Percentiles rank a stretch among this genome's conserved stretches.
These are phyloP conservation scores for Xenopus borealis DNA, from an alignment of 2,113 vertebrate genomes.

Conservation along the genomic window DNA sequence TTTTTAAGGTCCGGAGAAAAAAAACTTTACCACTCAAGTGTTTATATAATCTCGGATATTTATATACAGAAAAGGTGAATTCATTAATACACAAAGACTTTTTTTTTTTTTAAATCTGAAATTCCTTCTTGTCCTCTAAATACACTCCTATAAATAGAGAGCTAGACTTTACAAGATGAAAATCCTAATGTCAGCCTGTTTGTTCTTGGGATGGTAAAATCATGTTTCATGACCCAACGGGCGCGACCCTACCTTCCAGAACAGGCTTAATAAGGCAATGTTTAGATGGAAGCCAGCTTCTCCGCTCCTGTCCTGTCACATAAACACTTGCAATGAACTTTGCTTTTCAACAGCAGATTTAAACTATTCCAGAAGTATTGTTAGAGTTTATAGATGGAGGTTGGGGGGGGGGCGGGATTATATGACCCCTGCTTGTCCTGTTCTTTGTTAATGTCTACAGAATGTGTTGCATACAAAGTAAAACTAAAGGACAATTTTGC, in stretches of 20 bases:
- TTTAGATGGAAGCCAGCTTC: constrained; percentile 72
- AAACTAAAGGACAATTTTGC: too few species aligned
- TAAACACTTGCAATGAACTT: constrained; percentile 64
- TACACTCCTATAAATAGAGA: constrained; percentile 75
- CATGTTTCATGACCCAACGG: constrained; percentile 71
- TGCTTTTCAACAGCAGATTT: constrained; percentile 41
- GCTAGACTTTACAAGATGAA: constrained; percentile 72
- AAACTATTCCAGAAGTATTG: constrained; percentile 24
- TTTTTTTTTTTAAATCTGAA: not conserved
- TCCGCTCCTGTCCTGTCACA: constrained; percentile 62
- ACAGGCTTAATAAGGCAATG: constrained; percentile 84
- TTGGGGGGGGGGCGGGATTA: not conserved
- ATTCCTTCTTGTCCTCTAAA: constrained; percentile 48
- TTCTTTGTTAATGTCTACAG: not conserved
- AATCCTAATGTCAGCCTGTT: constrained; percentile 70
- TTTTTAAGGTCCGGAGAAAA: not conserved
- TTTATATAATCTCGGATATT: not conserved
- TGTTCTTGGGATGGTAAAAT: constrained; percentile 67
- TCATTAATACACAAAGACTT: not conserved
- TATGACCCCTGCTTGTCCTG: not conserved
- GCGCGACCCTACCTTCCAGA: constrained; percentile 67
- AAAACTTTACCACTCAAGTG: not conserved
- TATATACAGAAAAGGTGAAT: not conserved
- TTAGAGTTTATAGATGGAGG: constrained; percentile 6
- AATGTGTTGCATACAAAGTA: too few species aligned